Base-by-base conservation (phyloP, 2,888 invertebrate genomes). In the Trileptium ribeirensis region DNA sequence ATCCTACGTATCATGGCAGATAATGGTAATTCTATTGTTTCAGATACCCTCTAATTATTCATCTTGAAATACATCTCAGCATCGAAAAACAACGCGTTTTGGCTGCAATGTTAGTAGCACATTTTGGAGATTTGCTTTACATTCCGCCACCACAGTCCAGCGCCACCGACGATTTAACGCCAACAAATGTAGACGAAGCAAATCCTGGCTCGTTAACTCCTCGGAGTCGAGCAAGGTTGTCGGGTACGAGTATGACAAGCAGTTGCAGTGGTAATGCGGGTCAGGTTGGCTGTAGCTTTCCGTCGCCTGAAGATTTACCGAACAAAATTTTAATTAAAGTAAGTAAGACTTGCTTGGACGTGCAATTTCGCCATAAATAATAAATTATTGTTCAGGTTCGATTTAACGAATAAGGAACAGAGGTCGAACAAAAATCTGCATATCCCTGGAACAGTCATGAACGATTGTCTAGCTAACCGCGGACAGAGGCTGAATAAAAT, bases 41-140 rank as follows among this genome's bases (percentile, higher is more conserved):
- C 84, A 90, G 91, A 79, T 91, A 90, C 86, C 91, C 91, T 74
- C 87, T 91, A 83, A 89, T 91, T 83, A 84, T 91, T 74, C 90
- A 90, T 75, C 86, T 91, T 79, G 90, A 91, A 83, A 90, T 90
- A 84, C 91, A 91, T 85, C 90, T 91, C 83, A 88, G 87, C 80
- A 82, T 89, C 29, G 88, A 88, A 80, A 89, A 89, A 85, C 91
- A 91, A 86, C 87, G 88, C 81, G 85, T 86, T 31, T 88, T 90
- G 85, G 89, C 89, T 0, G 83, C 86, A 19, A 84, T 87, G 82
- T 84, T 90, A 85, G 86, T 84, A 34, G 83, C 86, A 36, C 86
- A 87, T 51, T 86, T 91, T 38, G 89, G 89, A 19, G 87, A 89
- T 82, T 86, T 85, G 83, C 87, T 90, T 36, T 87, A 83, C 83